These are phyloP conservation scores for Acinonyx jubatus DNA, from an alignment of 2,113 vertebrate genomes.

Conservation along the genomic window DNA sequence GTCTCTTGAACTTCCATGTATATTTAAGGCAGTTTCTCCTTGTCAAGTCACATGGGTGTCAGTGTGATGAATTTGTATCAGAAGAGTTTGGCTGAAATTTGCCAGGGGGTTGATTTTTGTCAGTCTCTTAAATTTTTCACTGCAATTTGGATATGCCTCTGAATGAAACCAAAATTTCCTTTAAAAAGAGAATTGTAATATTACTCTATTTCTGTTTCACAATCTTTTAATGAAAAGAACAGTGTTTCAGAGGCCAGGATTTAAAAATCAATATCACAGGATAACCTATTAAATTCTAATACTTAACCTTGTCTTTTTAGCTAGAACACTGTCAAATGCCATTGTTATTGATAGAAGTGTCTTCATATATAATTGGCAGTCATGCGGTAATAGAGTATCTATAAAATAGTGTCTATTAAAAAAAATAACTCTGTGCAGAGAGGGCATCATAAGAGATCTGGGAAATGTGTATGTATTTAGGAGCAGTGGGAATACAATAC, in stretches of 20 bases:
- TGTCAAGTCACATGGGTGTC: constrained; percentile 31
- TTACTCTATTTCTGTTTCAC: constrained; percentile 33
- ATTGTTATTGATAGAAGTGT: not conserved
- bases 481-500: not conserved
- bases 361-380: not conserved
- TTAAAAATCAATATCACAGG: not conserved
- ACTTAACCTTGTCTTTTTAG: constrained; percentile 1
- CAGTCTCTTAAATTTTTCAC: constrained; percentile 58
- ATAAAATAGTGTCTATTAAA: not conserved
- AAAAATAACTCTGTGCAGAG: not conserved
- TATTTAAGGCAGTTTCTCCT: constrained; percentile 54
- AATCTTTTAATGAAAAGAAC: constrained; percentile 46
- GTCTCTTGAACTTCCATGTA: constrained; percentile 43
- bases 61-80: constrained; percentile 52
- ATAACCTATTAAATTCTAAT: not conserved
- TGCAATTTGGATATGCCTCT: constrained; percentile 6
- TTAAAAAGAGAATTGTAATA: not conserved
- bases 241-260: not conserved
- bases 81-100: constrained; percentile 50
- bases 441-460: not conserved
- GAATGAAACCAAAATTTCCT: constrained; percentile 19
- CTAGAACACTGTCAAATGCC: not conserved
- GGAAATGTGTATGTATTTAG: not conserved
- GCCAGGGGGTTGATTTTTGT: constrained; percentile 51
- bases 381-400: not conserved